Base-by-base conservation (phyloP, 2,888 invertebrate genomes). In the Hyposoter dolosus region DNA sequence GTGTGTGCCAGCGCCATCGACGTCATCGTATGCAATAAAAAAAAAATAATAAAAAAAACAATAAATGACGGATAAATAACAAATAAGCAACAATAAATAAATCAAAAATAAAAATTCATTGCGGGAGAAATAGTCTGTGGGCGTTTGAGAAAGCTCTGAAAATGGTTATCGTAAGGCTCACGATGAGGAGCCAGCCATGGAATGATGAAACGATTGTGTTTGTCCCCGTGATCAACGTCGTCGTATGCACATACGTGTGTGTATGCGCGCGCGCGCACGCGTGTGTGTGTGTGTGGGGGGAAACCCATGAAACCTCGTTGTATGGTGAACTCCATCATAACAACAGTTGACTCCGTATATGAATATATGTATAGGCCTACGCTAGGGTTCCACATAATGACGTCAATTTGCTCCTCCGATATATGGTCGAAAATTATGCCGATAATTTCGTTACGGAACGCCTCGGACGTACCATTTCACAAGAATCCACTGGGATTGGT, bases 401-500 rank as follows among this genome's bases (percentile, higher is more conserved):
- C 68, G 74, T 69, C 32, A 83, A 83, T 79, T 79, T 63, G 47
- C 10, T 50, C n/a, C 60, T 40, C 17, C 40, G 40, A 75, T 76
- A 76, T 69, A 12, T 19, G 23, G 50, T 40, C 6, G 69, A 80
- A 83, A 65, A 84, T 84, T 12, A 80, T 23, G 32, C 19, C 63
- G 50, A 56, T 83, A 83, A 83, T 79, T 45, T 75, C 10, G 28
- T 79, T 68, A 77, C 69, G 47, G 43, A 69, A 75, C 35, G 47
- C 68, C 68, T 79, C 47, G 47, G 12, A 65, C 50, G 74, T 74
- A 68, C 74, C 43, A 80, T 83, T 79, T 63, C 15, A 40, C 40
- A 83, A 83, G 79, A 83, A 35, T 68, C 74, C 60, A n/a, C 19
- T 35, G 79, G 79, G 69, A 79, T 68, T 79, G 69, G 35, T 35